Conservation (phyloP, 2,797 vertebrate genomes). For the Sebastes aleutianus region DNA sequence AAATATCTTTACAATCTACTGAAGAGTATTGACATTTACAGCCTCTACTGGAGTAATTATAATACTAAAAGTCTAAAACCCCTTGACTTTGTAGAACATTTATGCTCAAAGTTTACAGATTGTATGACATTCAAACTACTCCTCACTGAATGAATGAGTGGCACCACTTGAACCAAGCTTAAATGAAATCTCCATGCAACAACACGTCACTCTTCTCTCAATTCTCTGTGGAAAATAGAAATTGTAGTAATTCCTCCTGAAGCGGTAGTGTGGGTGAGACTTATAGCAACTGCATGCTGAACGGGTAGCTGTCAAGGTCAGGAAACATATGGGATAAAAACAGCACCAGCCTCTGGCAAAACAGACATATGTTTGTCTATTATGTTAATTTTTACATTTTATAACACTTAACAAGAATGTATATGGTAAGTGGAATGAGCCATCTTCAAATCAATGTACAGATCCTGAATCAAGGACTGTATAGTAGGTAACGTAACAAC, state of each 20-base stretch:
- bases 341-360: neutral
- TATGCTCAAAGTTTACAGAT: conserved; percentile 29
- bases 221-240: conserved; percentile 22
- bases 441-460: neutral
- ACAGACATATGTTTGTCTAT: neutral
- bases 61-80: conserved; percentile 38
- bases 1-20: conserved; percentile 39
- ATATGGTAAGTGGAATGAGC: neutral
- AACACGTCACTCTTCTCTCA: conserved; percentile 14
- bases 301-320: neutral
- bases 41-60: conserved; percentile 23
- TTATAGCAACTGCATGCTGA: neutral
- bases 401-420: neutral
- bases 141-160: conserved; percentile 48
- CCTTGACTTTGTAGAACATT: conserved; percentile 39
- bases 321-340: neutral
- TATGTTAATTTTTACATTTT: neutral
- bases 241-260: neutral
- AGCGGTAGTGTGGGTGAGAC: neutral
- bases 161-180: conserved; percentile 44
- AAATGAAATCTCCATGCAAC: conserved; percentile 44
- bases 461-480: neutral
- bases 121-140: conserved; percentile 25
- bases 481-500: neutral
- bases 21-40: conserved; percentile 48